Evolutionary conservation across 2,888 invertebrate genomes (phyloP), one percentile per base, ranked within the genome.

Genomic region (Frankliniella intonsa): DNA sequence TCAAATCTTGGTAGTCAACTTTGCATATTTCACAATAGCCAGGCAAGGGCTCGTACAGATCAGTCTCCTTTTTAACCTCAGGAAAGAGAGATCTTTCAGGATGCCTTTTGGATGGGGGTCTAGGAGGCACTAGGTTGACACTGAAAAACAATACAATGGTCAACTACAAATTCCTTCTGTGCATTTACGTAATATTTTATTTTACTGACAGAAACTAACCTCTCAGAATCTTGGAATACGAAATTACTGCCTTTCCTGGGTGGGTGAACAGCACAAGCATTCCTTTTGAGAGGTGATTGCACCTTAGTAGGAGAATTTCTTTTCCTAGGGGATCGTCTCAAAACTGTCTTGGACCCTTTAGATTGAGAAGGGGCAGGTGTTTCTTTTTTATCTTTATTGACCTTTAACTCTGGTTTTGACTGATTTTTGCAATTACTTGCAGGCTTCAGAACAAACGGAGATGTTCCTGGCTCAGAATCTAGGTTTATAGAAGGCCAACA

Each of bases 21-120:
- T 93, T 93, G 88, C 95, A 95, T 87, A 95, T 93, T 88, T 95
- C 94, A 89, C 94, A 95, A 86, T 93, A 94, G 25, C 95, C 95
- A 80, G 88, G 86, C 82, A 86, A 87, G 84, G 10, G 69, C 12
- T 76, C 69, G 22, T 76, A 25, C 2, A 11, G 8, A 19, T 62
- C 62, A 62, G 62, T 62, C 14, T 62, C 62, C 62, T 62, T 62
- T 17, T 62, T 62, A 7, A 11, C 22, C 5, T 22, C 69, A 76
- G 69, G 69, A 76, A 76, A 76, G 25, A 76, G 69, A 8, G 69
- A 22, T 10, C 69, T n/a, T 9, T 76, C 69, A 25, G 69, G 69
- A 25, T 76, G 69, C 25, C 69, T 76, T 25, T 76, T 76, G 0
- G 69, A 76, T 22, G 69, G 69, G 11, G 69, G 69, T 76, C 69